phyloP scores from a whole-genome alignment of 2,888 invertebrate species.

The Geophilus truncorum region DNA sequence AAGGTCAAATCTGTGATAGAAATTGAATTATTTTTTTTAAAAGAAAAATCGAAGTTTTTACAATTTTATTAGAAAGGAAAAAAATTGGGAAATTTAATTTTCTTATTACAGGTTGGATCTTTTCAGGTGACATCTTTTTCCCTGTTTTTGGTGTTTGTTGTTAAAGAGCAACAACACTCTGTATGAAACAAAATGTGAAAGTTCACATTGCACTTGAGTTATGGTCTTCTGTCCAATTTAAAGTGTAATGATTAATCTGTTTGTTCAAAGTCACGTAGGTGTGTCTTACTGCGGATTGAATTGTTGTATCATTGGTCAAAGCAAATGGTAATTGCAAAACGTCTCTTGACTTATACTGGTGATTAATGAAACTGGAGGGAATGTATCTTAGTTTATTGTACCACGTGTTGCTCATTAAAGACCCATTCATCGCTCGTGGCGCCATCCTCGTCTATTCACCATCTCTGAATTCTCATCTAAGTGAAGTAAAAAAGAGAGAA shows the following conservation, averaged over 20 bases:
- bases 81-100: too few relatives aligned
- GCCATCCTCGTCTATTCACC: neutral
- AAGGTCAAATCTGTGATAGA: neutral
- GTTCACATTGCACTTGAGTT: too few relatives aligned
- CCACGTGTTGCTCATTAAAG: conserved; percentile 5
- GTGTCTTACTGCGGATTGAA: neutral
- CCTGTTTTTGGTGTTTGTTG: too few relatives aligned
- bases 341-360: neutral
- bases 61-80: too few relatives aligned
- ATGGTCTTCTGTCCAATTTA: too few relatives aligned
- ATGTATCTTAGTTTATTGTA: neutral
- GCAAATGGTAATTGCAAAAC: neutral
- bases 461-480: conserved; percentile 5
- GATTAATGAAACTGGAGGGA: neutral
- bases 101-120: too few relatives aligned
- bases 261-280: neutral
- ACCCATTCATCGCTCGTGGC: neutral
- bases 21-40: too few relatives aligned
- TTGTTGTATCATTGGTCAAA: neutral
- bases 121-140: too few relatives aligned
- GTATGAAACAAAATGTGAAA: too few relatives aligned
- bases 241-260: neutral
- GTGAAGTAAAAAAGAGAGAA: neutral
- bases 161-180: too few relatives aligned
- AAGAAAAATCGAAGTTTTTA: too few relatives aligned